phyloP scores from a whole-genome alignment of 2,797 vertebrate genomes.

The Cuculus canorus region DNA sequence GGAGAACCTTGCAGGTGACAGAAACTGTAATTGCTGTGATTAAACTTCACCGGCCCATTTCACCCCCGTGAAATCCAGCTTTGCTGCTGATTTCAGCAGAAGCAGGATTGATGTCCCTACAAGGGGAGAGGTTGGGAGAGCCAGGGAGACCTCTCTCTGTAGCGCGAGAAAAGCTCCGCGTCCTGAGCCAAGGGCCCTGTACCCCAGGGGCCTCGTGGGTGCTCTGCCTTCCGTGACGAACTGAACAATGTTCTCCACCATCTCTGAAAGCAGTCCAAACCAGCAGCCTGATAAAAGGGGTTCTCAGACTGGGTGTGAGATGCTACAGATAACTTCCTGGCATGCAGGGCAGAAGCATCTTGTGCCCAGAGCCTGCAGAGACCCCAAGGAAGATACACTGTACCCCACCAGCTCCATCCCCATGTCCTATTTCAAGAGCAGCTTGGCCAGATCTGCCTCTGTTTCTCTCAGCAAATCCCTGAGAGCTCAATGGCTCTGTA shows the following conservation, averaged over 20 bases:
- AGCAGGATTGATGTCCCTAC: not conserved
- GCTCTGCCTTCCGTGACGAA: not conserved
- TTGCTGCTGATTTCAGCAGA: not conserved
- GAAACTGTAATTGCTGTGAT: constrained; percentile 41
- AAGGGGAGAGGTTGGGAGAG: not conserved
- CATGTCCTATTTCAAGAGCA: not conserved
- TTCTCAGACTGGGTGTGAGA: not conserved
- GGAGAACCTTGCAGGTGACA: constrained; percentile 40
- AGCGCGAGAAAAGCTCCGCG: not conserved
- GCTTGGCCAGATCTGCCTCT: not conserved
- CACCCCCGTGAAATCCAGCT: not conserved
- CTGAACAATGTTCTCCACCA: not conserved
- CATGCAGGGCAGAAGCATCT: not conserved
- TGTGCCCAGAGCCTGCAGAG: not conserved
- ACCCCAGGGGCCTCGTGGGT: fast-evolving
- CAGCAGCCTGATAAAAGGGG: not conserved
- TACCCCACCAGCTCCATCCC: not conserved
- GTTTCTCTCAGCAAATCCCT: not conserved
- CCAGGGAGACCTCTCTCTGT: not conserved
- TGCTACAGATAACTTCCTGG: not conserved
- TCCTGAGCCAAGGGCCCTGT: not conserved
- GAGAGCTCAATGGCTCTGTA: not conserved
- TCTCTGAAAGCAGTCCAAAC: not conserved
- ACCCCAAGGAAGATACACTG: not conserved
- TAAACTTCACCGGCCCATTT: not conserved